Conservation (phyloP, 2,113 vertebrate species). For the Rostratula benghalensis region DNA sequence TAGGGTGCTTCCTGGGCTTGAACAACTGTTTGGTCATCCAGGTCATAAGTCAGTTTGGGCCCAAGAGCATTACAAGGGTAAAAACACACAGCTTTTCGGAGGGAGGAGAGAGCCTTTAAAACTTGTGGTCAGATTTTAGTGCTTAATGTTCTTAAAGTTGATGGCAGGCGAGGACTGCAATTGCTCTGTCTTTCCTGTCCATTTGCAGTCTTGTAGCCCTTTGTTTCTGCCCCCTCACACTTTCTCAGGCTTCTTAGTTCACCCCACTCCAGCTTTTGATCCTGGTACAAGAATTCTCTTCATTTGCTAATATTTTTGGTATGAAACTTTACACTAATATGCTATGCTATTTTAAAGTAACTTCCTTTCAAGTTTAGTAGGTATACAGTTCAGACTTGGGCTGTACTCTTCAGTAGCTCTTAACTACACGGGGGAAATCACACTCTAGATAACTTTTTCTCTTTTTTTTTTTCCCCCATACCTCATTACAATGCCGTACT, state of each 20-base stretch:
- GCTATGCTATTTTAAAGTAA: neutral
- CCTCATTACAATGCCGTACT: neutral
- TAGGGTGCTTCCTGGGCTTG: neutral
- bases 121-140: neutral
- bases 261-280: neutral
- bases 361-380: neutral
- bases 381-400: neutral
- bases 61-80: neutral
- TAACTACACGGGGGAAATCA: neutral
- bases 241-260: neutral
- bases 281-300: neutral
- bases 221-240: neutral
- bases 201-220: neutral
- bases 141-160: neutral
- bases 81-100: neutral
- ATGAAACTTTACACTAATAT: neutral
- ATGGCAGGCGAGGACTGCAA: neutral
- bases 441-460: neutral
- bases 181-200: neutral
- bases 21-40: neutral
- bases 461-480: fast-evolving
- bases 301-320: neutral
- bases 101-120: neutral
- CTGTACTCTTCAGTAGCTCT: neutral
- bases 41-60: neutral